Evolutionary conservation across 2,797 vertebrate genomes (phyloP).

Genomic region (Buceros bicornis): DNA sequence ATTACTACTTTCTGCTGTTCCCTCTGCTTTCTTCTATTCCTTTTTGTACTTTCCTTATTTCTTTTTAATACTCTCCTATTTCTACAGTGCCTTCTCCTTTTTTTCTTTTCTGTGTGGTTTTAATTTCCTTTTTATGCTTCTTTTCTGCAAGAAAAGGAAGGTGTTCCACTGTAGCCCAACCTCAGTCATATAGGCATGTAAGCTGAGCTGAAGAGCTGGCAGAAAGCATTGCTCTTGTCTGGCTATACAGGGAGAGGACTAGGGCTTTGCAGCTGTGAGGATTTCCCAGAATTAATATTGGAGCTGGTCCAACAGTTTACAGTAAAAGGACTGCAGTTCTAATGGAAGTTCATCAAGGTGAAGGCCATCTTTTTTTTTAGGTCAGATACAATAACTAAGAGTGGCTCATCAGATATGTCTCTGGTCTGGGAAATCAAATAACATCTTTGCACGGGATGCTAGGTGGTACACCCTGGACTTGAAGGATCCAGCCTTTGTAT

Average conservation of each 20-base stretch:
- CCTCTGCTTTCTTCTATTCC: not conserved
- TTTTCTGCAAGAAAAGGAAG: not conserved
- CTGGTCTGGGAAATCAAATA: not conserved
- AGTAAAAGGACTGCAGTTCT: conserved; percentile 42
- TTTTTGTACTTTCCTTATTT: not conserved
- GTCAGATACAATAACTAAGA: not conserved
- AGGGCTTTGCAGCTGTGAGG: not conserved
- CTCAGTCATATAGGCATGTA: not conserved
- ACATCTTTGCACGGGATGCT: not conserved
- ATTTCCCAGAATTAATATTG: conserved; percentile 54
- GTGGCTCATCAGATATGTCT: not conserved
- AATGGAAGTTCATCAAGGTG: conserved; percentile 27
- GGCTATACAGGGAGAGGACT: not conserved
- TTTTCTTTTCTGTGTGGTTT: not conserved
- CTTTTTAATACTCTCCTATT: not conserved
- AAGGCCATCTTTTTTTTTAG: not conserved
- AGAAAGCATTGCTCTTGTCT: conserved; percentile 13
- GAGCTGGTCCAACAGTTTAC: conserved; percentile 52
- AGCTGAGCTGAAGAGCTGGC: not conserved
- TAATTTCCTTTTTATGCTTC: not conserved
- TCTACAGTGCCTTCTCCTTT: not conserved
- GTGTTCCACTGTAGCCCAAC: not conserved
- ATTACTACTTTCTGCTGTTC: not conserved
- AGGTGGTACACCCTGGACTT: not conserved
- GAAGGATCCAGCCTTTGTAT: not conserved